phyloP scores from a whole-genome alignment of 2,113 vertebrate species.

The Mormyrus iriodes region DNA sequence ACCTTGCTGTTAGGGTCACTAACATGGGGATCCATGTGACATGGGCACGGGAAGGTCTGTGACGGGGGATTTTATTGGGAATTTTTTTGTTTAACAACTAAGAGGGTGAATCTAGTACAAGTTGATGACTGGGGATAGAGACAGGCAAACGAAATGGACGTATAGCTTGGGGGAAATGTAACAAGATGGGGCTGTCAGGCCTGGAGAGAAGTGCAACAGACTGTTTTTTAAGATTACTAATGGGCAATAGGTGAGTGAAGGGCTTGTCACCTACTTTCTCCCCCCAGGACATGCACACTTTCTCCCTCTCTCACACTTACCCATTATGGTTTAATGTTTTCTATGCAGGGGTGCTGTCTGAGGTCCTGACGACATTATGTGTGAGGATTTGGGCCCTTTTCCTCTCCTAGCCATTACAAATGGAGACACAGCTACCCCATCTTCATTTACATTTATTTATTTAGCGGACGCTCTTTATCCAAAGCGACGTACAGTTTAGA shows the following conservation, averaged over 20 bases:
- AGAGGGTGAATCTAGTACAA: not conserved
- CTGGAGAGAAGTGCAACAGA: not conserved
- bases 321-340: not conserved
- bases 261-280: not conserved
- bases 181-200: not conserved
- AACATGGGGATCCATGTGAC: not conserved
- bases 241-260: not conserved
- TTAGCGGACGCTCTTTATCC: not conserved
- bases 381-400: not conserved
- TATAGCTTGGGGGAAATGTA: not conserved
- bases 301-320: not conserved
- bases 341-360: not conserved
- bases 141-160: not conserved
- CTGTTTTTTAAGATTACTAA: not conserved
- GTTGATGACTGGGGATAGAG: not conserved
- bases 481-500: not conserved
- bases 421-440: not conserved
- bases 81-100: not conserved
- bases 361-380: not conserved
- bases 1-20: not conserved
- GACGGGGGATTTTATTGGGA: not conserved
- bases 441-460: not conserved
- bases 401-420: not conserved
- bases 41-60: not conserved
- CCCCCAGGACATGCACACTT: not conserved